Conservation (phyloP, 1,140 invertebrate species). For the Drosophila melanica region DNA sequence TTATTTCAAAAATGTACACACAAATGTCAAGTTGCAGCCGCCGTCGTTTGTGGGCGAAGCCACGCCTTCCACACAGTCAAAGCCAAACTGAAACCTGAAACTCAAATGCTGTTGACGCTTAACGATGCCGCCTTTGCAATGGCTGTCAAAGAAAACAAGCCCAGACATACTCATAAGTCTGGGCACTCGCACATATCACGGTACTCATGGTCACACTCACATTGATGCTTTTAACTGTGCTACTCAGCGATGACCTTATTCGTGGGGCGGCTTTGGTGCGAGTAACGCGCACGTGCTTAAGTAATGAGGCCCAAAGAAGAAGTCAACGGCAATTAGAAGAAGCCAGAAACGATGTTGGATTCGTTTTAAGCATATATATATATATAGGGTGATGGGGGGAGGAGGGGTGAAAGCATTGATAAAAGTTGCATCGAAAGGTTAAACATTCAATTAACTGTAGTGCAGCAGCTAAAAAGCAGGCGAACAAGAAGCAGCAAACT, state of each 20-base stretch:
- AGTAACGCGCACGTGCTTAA: constrained; percentile 59
- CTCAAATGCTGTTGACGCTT: constrained; percentile 31
- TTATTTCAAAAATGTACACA: no score
- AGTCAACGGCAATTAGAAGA: constrained; percentile 76
- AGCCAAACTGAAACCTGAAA: constrained; percentile 29
- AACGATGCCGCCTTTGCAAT: constrained; percentile 24
- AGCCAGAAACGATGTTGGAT: constrained; percentile 36
- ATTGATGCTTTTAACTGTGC: neutral
- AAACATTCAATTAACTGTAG: constrained; percentile 74
- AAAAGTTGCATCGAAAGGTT: constrained; percentile 59
- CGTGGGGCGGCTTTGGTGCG: constrained; percentile 29
- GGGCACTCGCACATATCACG: neutral
- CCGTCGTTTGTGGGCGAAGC: neutral
- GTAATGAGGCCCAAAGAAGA: constrained; percentile 65
- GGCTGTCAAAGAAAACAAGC: constrained; percentile 6
- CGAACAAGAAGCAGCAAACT: constrained; percentile 20
- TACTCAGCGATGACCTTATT: constrained; percentile 47
- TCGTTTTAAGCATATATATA: neutral
- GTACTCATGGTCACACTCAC: neutral
- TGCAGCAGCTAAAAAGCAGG: constrained; percentile 21
- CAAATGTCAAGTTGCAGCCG: neutral
- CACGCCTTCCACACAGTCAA: constrained; percentile 10
- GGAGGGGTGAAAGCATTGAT: constrained; percentile 13
- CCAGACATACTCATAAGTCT: constrained; percentile 11
- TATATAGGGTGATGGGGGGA: no score